Evolutionary conservation across 35 echinoderm and acorn worm species (phyloP), one percentile per base, ranked within the genome.

Genomic region (Strongylocentrotus purpuratus): DNA sequence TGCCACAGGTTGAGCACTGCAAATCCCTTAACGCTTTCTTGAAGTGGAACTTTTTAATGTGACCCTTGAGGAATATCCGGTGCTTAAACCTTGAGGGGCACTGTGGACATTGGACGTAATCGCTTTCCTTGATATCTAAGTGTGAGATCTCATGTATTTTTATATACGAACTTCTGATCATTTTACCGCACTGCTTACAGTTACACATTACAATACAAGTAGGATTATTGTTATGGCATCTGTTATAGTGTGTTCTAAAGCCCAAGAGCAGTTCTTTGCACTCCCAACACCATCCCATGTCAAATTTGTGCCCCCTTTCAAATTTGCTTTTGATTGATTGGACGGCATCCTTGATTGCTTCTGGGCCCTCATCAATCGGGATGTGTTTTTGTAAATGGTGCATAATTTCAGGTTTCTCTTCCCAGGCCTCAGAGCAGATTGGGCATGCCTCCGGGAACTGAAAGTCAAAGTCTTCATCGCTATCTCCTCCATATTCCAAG

Each of bases 1-100:
- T 95, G 6, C 48, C 45, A 32, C 92, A 94, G 32, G 94, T 95
- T 12, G 88, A 46, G 48, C 97, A 97, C 46, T 25, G 31, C 46
- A 95, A 94, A 20, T 71, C 90, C 88, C 46, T 92, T 41, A 41
- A 41, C 35, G 35, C 1, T 41, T 41, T 41, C 35, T 41, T 41
- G 35, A 41, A 22, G 18, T 94, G 31, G 2, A 35, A 20, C 3
- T 11, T 15, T 18, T 94, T 58, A 18, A 94, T 25, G 60, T 94
- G 94, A 12, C 28, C 4, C 3, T 94, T 61, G 4, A 94, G 60
- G 13, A 31, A 35, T 14, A 8, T 0, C 33, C 55, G n/a, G 12
- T 33, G n/a, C 48, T 35, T 71, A 22, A 94, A 71, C 60, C 48
- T 32, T 14, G 94, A 12, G 4, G 60, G 48, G 60, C 59, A 94